These are phyloP conservation scores for Sparidentex hasta DNA, from an alignment of 2,797 vertebrate genomes.

Conservation along the genomic window DNA sequence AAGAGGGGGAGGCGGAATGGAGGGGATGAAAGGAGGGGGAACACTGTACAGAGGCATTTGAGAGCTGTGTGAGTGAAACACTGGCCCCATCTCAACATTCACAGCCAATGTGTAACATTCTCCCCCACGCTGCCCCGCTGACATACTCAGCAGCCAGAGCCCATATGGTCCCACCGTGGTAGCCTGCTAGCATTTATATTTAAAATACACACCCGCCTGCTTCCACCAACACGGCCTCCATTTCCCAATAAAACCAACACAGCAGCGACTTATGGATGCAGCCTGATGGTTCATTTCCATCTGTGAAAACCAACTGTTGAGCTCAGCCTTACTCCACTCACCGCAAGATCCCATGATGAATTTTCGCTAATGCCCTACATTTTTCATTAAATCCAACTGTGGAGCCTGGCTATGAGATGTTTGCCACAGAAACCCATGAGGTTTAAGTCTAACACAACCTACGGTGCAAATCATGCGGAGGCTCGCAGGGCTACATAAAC, in stretches of 20 bases:
- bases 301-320: slow-evolving; percentile 48
- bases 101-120: slow-evolving; percentile 85
- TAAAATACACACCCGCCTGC: slow-evolving; percentile 33
- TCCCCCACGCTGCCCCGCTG: slow-evolving; percentile 65
- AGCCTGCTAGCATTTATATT: slow-evolving; percentile 48
- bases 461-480: slow-evolving; percentile 61
- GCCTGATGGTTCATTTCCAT: slow-evolving; percentile 60
- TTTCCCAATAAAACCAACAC: slow-evolving; percentile 50
- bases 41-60: slow-evolving; percentile 81
- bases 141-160: slow-evolving; percentile 61
- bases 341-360: slow-evolving; percentile 59
- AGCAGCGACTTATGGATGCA: slow-evolving; percentile 28
- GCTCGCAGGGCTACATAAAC: slow-evolving; percentile 67
- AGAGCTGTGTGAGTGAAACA: slow-evolving; percentile 77
- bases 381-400: slow-evolving; percentile 68
- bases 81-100: slow-evolving; percentile 87
- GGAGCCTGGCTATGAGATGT: slow-evolving; percentile 45
- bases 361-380: slow-evolving; percentile 66
- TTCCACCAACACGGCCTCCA: slow-evolving; percentile 29
- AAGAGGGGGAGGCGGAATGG: slow-evolving; percentile 68
- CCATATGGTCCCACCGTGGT: slow-evolving; percentile 68
- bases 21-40: slow-evolving; percentile 72
- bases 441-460: slow-evolving; percentile 55
- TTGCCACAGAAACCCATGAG: slow-evolving; percentile 62
- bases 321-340: slow-evolving; percentile 10